phyloP scores from a whole-genome alignment of 2,797 vertebrate genomes.

The Cossypha dichroa region DNA sequence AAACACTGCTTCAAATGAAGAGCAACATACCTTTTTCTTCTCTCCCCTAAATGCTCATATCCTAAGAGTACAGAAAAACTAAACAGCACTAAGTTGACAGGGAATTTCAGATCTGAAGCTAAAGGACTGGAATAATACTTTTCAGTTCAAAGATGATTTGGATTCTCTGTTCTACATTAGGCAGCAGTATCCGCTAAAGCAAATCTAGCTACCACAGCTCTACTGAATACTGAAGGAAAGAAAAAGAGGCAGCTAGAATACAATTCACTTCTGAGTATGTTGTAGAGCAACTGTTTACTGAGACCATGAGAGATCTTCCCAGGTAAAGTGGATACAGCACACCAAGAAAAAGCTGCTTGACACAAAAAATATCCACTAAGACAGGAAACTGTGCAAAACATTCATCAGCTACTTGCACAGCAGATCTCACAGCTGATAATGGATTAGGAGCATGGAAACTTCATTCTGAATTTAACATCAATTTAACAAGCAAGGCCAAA shows the following conservation, averaged over 20 bases:
- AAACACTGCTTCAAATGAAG: neutral
- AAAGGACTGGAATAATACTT: neutral
- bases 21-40: neutral
- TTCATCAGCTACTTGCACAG: neutral
- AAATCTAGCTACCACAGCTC: neutral
- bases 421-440: neutral
- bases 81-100: neutral
- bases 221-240: neutral
- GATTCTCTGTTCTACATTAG: neutral
- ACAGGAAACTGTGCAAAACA: neutral
- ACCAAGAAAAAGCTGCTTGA: neutral
- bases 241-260: neutral
- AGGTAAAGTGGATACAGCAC: neutral
- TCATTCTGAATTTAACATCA: neutral
- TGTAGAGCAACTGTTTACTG: neutral
- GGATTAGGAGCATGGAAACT: neutral
- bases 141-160: neutral
- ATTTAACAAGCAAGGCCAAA: neutral
- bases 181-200: neutral
- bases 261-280: neutral
- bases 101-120: neutral
- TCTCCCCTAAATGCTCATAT: neutral
- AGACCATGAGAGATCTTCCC: neutral
- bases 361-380: neutral
- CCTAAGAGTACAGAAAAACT: neutral